A percentile compares a stretch with the other conserved stretches of the same genome.
Evolutionary conservation across 2,888 invertebrate species (phyloP).

Genomic region (Prosopocoilus inquinatus): DNA sequence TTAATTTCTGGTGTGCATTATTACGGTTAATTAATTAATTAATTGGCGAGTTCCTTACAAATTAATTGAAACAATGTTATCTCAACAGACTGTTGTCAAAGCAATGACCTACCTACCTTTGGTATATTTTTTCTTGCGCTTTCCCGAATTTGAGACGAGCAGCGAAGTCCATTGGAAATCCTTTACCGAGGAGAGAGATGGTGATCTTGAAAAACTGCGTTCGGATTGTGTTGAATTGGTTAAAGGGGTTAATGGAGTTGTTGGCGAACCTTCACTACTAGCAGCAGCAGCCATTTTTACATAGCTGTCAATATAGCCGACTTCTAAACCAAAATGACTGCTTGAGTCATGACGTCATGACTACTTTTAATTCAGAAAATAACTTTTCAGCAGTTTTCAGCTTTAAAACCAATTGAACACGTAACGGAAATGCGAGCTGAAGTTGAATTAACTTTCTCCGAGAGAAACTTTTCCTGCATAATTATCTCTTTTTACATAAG

Average conservation of each 20-base stretch:
- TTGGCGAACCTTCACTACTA: slow-evolving; percentile 50
- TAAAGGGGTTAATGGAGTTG: slow-evolving; percentile 37
- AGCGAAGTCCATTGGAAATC: slow-evolving; percentile 51
- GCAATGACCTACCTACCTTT: slow-evolving; percentile 28
- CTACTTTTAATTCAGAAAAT: too few relatives aligned
- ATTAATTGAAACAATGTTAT: not conserved
- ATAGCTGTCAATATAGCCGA: slow-evolving; percentile 3
- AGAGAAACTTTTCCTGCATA: too few relatives aligned
- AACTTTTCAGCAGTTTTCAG: too few relatives aligned
- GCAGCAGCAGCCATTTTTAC: slow-evolving; percentile 46
- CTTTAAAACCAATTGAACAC: too few relatives aligned
- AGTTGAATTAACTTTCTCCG: too few relatives aligned
- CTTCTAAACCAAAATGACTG: too few relatives aligned
- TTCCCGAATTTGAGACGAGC: slow-evolving; percentile 37
- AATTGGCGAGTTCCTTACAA: not conserved
- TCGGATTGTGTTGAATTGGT: slow-evolving; percentile 29
- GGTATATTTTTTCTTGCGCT: slow-evolving; percentile 19
- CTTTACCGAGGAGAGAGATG: slow-evolving; percentile 57
- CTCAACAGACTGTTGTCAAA: not conserved
- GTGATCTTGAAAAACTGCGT: slow-evolving; percentile 54
- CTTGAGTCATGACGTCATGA: too few relatives aligned
- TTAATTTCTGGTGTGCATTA: not conserved
- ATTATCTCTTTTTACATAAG: too few relatives aligned
- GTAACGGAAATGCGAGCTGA: too few relatives aligned
- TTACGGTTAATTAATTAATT: not conserved